Conservation (phyloP, 2,888 invertebrate genomes). For the Cepaea hortensis region DNA sequence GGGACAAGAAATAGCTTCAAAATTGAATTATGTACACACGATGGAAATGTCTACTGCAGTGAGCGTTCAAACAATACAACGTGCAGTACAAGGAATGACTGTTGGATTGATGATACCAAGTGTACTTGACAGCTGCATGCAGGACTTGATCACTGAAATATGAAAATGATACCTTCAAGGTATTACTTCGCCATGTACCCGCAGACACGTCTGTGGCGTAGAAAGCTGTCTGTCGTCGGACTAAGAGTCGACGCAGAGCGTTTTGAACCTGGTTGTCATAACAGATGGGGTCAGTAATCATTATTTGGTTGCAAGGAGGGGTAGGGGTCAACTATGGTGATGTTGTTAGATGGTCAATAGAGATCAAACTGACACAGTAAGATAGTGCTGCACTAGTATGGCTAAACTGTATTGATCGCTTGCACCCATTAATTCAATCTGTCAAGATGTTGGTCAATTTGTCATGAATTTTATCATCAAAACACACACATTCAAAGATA, state of each 20-base stretch:
- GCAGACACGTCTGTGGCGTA: slow-evolving; percentile 48
- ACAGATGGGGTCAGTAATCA: background rate
- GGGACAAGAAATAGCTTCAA: too few relatives aligned
- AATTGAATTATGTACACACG: too few relatives aligned
- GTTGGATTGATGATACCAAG: background rate
- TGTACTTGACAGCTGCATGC: background rate
- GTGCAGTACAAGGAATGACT: background rate
- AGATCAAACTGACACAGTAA: too few relatives aligned
- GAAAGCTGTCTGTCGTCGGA: slow-evolving; percentile 43
- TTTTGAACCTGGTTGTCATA: slow-evolving; percentile 42
- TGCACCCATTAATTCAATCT: too few relatives aligned
- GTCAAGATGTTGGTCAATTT: too few relatives aligned
- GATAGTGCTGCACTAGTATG: too few relatives aligned
- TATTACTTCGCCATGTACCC: slow-evolving; percentile 47
- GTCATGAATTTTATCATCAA: too few relatives aligned
- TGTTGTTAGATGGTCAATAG: too few relatives aligned
- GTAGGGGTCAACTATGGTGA: too few relatives aligned
- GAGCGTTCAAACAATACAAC: background rate
- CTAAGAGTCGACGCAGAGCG: slow-evolving; percentile 45
- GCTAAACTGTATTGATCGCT: too few relatives aligned
- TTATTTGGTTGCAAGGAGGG: background rate
- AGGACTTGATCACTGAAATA: background rate
- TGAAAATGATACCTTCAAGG: slow-evolving; percentile 45
- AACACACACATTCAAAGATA: too few relatives aligned
- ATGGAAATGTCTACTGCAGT: too few relatives aligned